Evolutionary conservation across 2,797 vertebrate species (phyloP).

Genomic region (Pseudochromis fuscus): DNA sequence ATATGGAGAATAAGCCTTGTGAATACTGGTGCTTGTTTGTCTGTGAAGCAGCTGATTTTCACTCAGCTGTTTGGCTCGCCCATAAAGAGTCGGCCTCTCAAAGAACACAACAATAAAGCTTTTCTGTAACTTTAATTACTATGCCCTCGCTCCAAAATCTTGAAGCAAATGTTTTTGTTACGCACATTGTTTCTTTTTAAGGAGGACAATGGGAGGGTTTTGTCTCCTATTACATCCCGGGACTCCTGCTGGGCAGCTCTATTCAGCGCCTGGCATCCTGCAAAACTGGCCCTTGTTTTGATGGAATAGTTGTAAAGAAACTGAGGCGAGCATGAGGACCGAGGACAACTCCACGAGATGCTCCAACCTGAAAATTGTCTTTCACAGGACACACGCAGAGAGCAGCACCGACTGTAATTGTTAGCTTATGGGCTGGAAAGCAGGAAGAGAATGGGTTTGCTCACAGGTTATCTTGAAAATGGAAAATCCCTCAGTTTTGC

Average conservation of each 20-base stretch:
- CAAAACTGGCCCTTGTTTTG: slow-evolving; percentile 55
- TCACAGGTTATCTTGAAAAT: slow-evolving; percentile 64
- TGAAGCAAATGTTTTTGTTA: slow-evolving; percentile 23
- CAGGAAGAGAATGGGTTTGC: slow-evolving; percentile 38
- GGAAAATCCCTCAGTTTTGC: slow-evolving; percentile 58
- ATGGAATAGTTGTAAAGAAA: slow-evolving; percentile 52
- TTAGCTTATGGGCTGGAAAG: slow-evolving; percentile 64
- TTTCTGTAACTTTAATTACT: slow-evolving; percentile 43
- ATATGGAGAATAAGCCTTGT: slow-evolving; percentile 12
- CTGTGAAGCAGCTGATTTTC: slow-evolving; percentile 45
- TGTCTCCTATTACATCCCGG: slow-evolving; percentile 17
- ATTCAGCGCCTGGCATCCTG: slow-evolving; percentile 41
- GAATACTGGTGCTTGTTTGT: slow-evolving; percentile 7
- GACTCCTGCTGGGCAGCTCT: slow-evolving; percentile 45
- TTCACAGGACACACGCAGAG: slow-evolving; percentile 66
- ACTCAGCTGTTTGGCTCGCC: slow-evolving; percentile 29
- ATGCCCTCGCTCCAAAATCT: slow-evolving; percentile 16
- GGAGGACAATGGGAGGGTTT: neutral
- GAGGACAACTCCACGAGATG: slow-evolving; percentile 48
- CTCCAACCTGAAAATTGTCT: slow-evolving; percentile 73
- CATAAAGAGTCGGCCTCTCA: slow-evolving; percentile 6
- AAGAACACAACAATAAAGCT: slow-evolving; percentile 38
- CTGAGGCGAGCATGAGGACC: slow-evolving; percentile 42
- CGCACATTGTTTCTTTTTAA: slow-evolving; percentile 21
- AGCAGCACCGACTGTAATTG: slow-evolving; percentile 62